Percentiles rank a stretch among this genome's conserved stretches.
phyloP scores from a whole-genome alignment of 2,113 vertebrate genomes.

The Chrysemys picta region DNA sequence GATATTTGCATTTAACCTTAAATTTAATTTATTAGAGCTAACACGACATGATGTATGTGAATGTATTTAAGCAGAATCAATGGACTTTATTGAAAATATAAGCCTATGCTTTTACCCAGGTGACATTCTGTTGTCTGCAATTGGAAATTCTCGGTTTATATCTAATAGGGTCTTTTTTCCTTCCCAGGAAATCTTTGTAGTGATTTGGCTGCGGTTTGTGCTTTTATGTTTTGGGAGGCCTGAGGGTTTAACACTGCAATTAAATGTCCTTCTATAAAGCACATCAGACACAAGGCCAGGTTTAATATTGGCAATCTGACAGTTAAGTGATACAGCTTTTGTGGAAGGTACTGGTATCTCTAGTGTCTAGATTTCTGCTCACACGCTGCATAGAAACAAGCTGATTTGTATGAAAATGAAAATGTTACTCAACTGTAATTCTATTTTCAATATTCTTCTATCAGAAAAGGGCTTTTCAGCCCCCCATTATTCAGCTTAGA shows the following conservation, averaged over 20 bases:
- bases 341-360: not conserved
- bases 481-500: not conserved
- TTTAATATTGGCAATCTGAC: not conserved
- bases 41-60: not conserved
- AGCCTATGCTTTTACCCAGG: not conserved
- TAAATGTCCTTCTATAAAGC: not conserved
- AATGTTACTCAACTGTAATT: not conserved
- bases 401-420: not conserved
- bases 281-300: not conserved
- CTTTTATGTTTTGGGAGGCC: not conserved
- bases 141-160: not conserved
- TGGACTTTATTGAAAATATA: not conserved
- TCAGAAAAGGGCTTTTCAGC: not conserved
- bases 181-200: slow-evolving; percentile 9
- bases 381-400: not conserved
- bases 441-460: too few species aligned
- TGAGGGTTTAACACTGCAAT: not conserved
- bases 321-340: not conserved
- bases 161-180: not conserved
- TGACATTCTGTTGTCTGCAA: not conserved
- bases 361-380: not conserved
- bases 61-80: not conserved
- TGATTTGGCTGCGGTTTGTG: not conserved
- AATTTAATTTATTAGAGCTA: not conserved
- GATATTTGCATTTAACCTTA: not conserved